A percentile compares a stretch with the other conserved stretches of the same genome.
Conservation (phyloP, 2,797 vertebrate genomes). For the Takifugu ocellatus region DNA sequence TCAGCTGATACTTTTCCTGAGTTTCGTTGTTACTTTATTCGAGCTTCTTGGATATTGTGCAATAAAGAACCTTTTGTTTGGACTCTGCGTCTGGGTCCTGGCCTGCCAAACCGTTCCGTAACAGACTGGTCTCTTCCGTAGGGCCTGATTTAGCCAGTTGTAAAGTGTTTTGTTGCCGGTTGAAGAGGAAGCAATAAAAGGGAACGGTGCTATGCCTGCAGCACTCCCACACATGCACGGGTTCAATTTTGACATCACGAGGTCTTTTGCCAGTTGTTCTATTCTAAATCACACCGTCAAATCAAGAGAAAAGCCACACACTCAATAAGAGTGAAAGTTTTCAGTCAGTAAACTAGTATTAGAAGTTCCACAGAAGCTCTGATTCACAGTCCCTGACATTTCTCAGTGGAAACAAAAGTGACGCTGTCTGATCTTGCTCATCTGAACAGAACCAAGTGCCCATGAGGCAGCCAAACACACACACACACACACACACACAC, state of each 20-base stretch:
- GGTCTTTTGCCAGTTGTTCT: constrained; percentile 47
- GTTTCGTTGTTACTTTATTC: too few relatives aligned
- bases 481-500: too few relatives aligned
- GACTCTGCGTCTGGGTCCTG: too few relatives aligned
- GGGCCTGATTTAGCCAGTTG: constrained; percentile 29
- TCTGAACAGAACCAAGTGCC: constrained; percentile 5
- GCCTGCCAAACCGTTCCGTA: too few relatives aligned
- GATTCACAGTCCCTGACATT: constrained; percentile 8
- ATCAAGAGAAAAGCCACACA: constrained; percentile 10
- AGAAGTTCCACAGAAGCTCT: not conserved
- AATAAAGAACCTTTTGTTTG: too few relatives aligned
- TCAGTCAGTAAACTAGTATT: not conserved
- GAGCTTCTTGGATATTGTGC: too few relatives aligned
- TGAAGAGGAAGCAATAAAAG: constrained; percentile 44
- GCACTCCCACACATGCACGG: too few relatives aligned
- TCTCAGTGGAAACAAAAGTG: constrained; percentile 1
- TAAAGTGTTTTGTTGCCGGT: constrained; percentile 36
- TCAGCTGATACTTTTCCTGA: too few relatives aligned
- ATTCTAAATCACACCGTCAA: constrained; percentile 24
- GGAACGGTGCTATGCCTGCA: constrained; percentile 23
- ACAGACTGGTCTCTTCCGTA: constrained; percentile 43
- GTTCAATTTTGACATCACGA: constrained; percentile 45
- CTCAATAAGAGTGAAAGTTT: not conserved
- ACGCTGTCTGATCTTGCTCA: constrained; percentile 5
- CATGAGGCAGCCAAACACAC: not conserved